Evolutionary conservation across 2,888 invertebrate genomes (phyloP), one percentile per base, ranked within the genome.

Genomic region (Latheticus oryzae): DNA sequence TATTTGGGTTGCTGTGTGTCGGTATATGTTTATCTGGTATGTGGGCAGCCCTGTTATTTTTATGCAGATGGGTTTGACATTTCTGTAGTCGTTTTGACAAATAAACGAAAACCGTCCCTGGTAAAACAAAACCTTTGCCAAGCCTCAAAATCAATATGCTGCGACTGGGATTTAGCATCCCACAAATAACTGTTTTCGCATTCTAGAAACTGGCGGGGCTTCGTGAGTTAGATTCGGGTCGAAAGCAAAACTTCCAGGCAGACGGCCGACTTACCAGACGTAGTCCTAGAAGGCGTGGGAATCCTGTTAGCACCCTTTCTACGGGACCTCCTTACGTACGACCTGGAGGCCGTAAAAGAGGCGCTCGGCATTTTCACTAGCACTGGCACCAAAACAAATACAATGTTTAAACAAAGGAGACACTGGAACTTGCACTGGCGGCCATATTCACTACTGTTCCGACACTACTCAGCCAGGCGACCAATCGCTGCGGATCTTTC

Each of bases 321-420:
- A 79, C 93, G 87, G 80, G 93, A 93, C 83, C 93, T 88, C 81
- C 93, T 88, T 77, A 91, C 90, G 84, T 91, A 93, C 83, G 91
- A 91, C 85, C 93, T 89, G 82, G 92, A 91, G 82, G 93, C 91
- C 79, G 92, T 91, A 83, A 93, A 93, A 81, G 93, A 93, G 84
- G 93, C 93, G 87, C 93, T 93, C 86, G 93, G 94, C 94, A 94
- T 92, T 83, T 87, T 90, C 82, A 81, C 81, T 81, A 67, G 68
- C 73, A 67, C 71, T 70, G 71, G 69, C 72, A 74, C 74, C 67
- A 68, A 67, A 68, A 71, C 33, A 47, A 38, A 55, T 15, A 17
- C 55, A 28, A 50, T 17, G 42, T 56, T 86, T 87, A 89, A 88
- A 89, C 89, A 89, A 89, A 89, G 89, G 86, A 89, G 85, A 87